phyloP scores from a whole-genome alignment of 1,140 invertebrate species.

The Leptinotarsa undecemlineata region DNA sequence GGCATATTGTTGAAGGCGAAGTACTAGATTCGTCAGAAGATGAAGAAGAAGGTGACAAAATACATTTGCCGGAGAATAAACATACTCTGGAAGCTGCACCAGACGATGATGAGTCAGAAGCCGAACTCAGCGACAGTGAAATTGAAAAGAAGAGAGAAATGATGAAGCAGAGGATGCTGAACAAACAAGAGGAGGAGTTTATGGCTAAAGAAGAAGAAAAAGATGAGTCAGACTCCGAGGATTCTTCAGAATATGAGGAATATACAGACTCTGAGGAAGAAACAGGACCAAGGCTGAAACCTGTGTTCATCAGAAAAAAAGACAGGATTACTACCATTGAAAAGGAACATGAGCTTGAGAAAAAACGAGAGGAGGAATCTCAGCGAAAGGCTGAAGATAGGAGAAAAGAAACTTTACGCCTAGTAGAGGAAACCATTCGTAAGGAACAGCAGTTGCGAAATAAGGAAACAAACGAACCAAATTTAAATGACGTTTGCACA shows the following conservation, averaged over 20 bases:
- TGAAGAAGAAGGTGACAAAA: constrained; percentile 62
- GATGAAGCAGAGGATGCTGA: constrained; percentile 67
- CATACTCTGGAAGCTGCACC: constrained; percentile 59
- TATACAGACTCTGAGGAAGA: constrained; percentile 90
- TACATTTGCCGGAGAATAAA: constrained; percentile 45
- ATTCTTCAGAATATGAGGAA: constrained; percentile 73
- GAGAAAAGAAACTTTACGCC: constrained; percentile 78
- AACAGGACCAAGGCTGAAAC: constrained; percentile 87
- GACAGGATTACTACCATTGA: constrained; percentile 95
- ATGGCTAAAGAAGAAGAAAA: constrained; percentile 70
- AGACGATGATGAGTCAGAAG: constrained; percentile 72
- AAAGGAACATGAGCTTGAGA: constrained; percentile 84
- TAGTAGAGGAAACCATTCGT: constrained; percentile 88
- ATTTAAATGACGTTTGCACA: constrained; percentile 88
- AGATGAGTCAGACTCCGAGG: constrained; percentile 76
- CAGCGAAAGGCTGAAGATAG: constrained; percentile 82
- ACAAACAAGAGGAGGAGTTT: constrained; percentile 69
- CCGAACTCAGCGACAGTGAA: constrained; percentile 76
- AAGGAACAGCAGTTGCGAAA: constrained; percentile 68
- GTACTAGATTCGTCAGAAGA: constrained; percentile 72
- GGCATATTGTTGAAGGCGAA: constrained; percentile 73
- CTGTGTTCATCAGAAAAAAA: constrained; percentile 93
- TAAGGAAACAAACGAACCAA: constrained; percentile 65
- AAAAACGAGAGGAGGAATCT: constrained; percentile 81
- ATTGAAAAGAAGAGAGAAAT: constrained; percentile 77